Percentiles rank a stretch among this genome's conserved stretches.
These are phyloP conservation scores for Nannobrachium achirus DNA, from an alignment of 2,113 vertebrate species.

Conservation along the genomic window DNA sequence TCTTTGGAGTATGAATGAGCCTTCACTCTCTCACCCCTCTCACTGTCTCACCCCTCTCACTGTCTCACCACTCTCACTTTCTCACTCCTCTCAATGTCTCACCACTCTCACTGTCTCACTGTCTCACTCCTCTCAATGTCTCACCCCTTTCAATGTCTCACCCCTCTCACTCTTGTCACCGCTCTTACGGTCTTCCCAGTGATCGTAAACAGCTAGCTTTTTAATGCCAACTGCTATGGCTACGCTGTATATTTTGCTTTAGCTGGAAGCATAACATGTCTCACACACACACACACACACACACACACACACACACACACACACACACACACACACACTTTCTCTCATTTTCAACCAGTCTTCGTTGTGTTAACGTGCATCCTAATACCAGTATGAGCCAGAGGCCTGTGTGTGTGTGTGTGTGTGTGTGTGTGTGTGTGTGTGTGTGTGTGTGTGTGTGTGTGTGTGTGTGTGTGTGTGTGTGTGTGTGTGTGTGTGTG, in stretches of 20 bases:
- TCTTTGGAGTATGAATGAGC: too few relatives aligned
- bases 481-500: too few relatives aligned
- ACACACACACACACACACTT: constrained; percentile 5
- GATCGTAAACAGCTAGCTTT: too few relatives aligned
- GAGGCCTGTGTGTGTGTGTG: not conserved
- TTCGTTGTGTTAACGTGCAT: constrained; percentile 1
- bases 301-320: constrained; percentile 8
- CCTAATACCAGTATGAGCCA: constrained; percentile 4
- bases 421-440: too few relatives aligned
- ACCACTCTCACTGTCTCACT: not conserved
- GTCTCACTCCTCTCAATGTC: not conserved
- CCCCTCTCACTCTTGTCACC: too few relatives aligned
- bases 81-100: constrained; percentile 34
- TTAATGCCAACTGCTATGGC: too few relatives aligned
- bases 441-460: too few relatives aligned
- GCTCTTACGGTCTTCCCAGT: too few relatives aligned
- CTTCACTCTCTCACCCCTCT: too few relatives aligned
- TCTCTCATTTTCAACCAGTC: not conserved
- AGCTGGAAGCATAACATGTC: constrained; percentile 28
- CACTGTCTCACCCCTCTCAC: constrained; percentile 14
- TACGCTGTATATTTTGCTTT: too few relatives aligned
- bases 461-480: too few relatives aligned
- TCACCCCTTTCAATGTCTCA: not conserved
- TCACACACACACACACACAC: constrained; percentile 2
- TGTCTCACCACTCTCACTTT: constrained; percentile 16